phyloP scores from a whole-genome alignment of 2,113 vertebrate genomes.

The Podarcis raffonei region DNA sequence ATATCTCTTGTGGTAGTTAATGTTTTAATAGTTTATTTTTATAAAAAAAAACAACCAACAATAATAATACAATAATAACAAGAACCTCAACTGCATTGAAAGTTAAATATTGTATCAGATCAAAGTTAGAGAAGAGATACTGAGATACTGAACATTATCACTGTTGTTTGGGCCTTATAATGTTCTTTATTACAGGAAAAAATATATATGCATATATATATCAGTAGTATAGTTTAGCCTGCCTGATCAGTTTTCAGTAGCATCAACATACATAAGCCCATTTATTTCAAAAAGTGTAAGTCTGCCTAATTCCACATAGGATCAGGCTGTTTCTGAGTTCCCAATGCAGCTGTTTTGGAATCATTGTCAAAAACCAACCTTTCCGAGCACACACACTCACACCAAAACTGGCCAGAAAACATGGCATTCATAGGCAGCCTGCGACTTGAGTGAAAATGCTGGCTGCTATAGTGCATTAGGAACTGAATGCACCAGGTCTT shows the following conservation, averaged over 20 bases:
- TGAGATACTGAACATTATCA: background rate
- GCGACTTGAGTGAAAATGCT: background rate
- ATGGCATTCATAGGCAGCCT: background rate
- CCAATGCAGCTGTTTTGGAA: background rate
- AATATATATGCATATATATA: no score
- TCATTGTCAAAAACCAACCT: background rate
- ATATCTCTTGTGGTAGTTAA: no score
- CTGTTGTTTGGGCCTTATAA: background rate
- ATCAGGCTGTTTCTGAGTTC: background rate
- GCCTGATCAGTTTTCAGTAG: background rate
- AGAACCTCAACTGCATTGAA: no score
- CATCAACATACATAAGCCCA: background rate
- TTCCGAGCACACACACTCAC: background rate
- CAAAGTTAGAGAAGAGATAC: background rate
- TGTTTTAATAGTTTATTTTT: no score
- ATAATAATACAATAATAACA: no score
- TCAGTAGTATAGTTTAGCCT: background rate
- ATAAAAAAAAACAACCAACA: no score
- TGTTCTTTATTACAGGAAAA: background rate
- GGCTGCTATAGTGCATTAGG: background rate
- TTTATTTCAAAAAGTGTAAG: background rate
- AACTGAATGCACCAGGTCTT: slow-evolving; percentile 17
- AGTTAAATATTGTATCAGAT: background rate
- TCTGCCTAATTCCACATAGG: background rate
- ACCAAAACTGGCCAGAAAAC: background rate